phyloP scores from a whole-genome alignment of 2,888 invertebrate genomes.

The Agrotis ipsilon region DNA sequence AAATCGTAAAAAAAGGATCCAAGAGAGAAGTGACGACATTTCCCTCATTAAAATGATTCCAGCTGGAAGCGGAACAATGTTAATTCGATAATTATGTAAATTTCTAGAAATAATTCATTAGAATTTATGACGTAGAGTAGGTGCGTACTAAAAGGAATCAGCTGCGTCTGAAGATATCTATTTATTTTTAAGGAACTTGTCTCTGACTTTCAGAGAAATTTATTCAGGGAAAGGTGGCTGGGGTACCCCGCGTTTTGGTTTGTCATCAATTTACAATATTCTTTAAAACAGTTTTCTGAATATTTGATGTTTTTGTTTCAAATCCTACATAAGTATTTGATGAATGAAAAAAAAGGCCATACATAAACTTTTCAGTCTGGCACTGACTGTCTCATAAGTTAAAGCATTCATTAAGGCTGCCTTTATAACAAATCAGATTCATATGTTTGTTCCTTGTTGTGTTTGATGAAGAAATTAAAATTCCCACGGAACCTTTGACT shows the following conservation, averaged over 20 bases:
- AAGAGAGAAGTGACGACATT: slow-evolving; percentile 72
- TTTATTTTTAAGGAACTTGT: slow-evolving; percentile 19
- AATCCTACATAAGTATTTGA: too few relatives aligned
- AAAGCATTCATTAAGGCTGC: too few relatives aligned
- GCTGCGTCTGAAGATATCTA: slow-evolving; percentile 27
- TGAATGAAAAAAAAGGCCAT: too few relatives aligned
- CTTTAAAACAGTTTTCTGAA: too few relatives aligned
- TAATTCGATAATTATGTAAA: slow-evolving; percentile 82
- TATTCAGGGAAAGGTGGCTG: neutral
- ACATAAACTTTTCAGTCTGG: too few relatives aligned
- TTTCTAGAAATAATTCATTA: slow-evolving; percentile 74
- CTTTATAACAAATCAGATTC: neutral
- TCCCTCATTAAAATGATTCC: slow-evolving; percentile 77
- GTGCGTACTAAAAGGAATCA: slow-evolving; percentile 48
- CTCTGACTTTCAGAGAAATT: slow-evolving; percentile 18
- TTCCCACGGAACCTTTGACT: slow-evolving; percentile 6
- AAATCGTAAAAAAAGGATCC: slow-evolving; percentile 74
- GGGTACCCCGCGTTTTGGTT: neutral
- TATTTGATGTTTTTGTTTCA: too few relatives aligned
- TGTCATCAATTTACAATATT: slow-evolving; percentile 8
- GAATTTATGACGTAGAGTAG: slow-evolving; percentile 70
- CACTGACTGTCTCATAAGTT: too few relatives aligned
- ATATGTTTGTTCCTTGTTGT: neutral
- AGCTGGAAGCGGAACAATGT: slow-evolving; percentile 78
- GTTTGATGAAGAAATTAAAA: neutral